Evolutionary conservation across 2,113 vertebrate species (phyloP).

Genomic region (Macquaria ambigua): DNA sequence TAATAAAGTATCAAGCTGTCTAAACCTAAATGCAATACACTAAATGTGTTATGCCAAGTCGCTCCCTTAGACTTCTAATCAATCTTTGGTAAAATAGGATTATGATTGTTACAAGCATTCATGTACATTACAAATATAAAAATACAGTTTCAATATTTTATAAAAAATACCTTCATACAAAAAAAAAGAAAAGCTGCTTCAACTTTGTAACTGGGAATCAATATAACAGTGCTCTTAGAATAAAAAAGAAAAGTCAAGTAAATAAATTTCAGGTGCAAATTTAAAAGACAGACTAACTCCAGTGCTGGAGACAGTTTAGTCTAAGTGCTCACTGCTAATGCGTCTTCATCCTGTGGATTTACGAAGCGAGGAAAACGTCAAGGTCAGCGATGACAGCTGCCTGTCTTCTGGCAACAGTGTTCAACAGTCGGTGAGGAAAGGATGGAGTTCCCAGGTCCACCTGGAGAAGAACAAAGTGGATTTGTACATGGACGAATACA

Average conservation of each 20-base stretch:
- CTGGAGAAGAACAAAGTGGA: constrained; percentile 73
- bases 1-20: not conserved
- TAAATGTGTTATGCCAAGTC: constrained; percentile 4
- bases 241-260: constrained; percentile 64
- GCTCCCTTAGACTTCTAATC: not conserved
- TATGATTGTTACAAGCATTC: constrained; percentile 51
- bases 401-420: constrained; percentile 86
- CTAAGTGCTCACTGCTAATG: constrained; percentile 71
- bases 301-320: constrained; percentile 21
- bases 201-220: constrained; percentile 54
- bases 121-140: constrained; percentile 59
- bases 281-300: constrained; percentile 45
- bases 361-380: constrained; percentile 84
- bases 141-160: constrained; percentile 53
- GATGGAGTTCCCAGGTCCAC: constrained; percentile 93
- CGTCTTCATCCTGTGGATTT: constrained; percentile 51
- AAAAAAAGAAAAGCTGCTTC: constrained; percentile 65
- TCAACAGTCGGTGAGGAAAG: constrained; percentile 86
- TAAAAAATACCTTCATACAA: constrained; percentile 60
- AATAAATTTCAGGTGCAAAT: constrained; percentile 78
- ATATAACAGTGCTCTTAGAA: constrained; percentile 72
- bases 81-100: constrained; percentile 73
- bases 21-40: constrained; percentile 8
- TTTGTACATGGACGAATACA: not conserved
- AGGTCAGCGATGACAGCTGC: constrained; percentile 90